Conservation (phyloP, 2,888 invertebrate species). For the Thyatira batis region DNA sequence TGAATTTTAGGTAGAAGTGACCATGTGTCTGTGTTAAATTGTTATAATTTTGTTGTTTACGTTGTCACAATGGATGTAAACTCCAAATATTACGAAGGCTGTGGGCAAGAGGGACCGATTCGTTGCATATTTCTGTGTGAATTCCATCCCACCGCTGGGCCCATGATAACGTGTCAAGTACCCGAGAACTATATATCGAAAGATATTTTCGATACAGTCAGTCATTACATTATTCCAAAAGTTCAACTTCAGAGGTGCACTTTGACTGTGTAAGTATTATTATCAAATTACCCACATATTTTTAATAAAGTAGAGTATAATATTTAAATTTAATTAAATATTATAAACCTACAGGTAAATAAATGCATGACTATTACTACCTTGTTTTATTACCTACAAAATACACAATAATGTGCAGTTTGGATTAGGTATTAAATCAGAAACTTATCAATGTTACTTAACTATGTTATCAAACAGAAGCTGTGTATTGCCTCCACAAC, state of each 20-base stretch:
- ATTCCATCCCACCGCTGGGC: constrained; percentile 89
- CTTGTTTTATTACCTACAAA: too few species aligned
- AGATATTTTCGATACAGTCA: constrained; percentile 91
- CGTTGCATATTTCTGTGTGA: constrained; percentile 90
- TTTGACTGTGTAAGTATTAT: constrained; percentile 87
- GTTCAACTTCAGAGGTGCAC: constrained; percentile 89
- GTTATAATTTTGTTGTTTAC: constrained; percentile 13
- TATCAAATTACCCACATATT: constrained; percentile 4
- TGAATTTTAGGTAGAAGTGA: constrained; percentile 20
- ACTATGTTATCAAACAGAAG: too few species aligned
- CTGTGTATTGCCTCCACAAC: too few species aligned
- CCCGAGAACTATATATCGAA: constrained; percentile 90
- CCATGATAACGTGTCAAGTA: constrained; percentile 90
- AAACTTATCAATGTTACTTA: too few species aligned
- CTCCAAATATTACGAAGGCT: constrained; percentile 80
- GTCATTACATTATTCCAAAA: constrained; percentile 92
- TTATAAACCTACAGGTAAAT: too few species aligned
- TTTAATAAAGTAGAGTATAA: too few species aligned
- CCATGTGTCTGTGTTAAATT: constrained; percentile 25
- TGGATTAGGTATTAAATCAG: too few species aligned
- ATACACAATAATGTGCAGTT: too few species aligned
- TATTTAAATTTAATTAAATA: too few species aligned
- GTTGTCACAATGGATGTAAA: constrained; percentile 70
- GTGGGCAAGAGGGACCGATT: constrained; percentile 86
- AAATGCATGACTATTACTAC: too few species aligned